Conservation (phyloP, 2,797 vertebrate genomes). For the Rallus crepitans region DNA sequence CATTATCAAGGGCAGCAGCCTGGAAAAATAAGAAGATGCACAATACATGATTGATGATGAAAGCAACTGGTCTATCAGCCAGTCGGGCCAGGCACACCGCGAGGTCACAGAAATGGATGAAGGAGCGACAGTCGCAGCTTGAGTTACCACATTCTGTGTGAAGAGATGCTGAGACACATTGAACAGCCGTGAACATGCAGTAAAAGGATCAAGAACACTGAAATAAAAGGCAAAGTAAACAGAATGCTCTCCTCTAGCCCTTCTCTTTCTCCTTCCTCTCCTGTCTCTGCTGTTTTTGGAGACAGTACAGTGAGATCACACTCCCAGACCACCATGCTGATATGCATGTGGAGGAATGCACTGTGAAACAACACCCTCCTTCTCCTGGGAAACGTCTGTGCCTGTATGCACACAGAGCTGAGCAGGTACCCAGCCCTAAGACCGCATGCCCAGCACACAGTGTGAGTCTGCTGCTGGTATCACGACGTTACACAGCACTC, state of each 20-base stretch:
- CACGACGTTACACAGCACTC: rapidly evolving
- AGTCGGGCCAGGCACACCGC: no score
- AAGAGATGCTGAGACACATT: rapidly evolving
- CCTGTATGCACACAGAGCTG: no score
- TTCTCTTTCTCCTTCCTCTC: not conserved
- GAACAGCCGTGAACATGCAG: not conserved
- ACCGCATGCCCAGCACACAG: not conserved
- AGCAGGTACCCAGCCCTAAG: not conserved
- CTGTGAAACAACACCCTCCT: not conserved
- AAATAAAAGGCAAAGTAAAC: not conserved
- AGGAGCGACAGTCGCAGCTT: not conserved
- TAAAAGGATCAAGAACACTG: not conserved
- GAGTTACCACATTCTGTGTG: not conserved
- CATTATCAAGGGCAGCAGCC: not conserved
- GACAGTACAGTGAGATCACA: not conserved
- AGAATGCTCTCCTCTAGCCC: not conserved
- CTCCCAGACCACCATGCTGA: not conserved
- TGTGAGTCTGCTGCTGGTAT: not conserved
- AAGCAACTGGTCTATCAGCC: not conserved
- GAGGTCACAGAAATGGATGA: not conserved
- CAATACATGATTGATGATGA: not conserved
- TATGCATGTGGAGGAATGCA: not conserved
- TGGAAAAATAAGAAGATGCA: not conserved
- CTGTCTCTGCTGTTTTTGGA: not conserved
- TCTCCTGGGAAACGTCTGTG: not conserved